phyloP scores from a whole-genome alignment of 2,797 vertebrate genomes.

The Melanotaenia trifasciata region DNA sequence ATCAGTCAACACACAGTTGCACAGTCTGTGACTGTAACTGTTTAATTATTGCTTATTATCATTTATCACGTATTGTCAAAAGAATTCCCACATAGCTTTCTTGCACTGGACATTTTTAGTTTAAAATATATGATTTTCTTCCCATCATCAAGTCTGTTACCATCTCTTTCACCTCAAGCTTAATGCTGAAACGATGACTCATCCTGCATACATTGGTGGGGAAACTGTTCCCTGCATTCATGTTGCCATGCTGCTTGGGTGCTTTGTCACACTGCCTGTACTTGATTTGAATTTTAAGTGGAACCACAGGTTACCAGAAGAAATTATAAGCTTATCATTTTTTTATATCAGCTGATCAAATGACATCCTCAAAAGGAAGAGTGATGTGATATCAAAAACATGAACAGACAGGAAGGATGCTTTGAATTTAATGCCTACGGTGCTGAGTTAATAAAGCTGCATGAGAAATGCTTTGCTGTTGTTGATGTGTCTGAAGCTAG shows the following conservation, averaged over 20 bases:
- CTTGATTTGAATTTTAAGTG: conserved; percentile 49
- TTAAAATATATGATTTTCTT: conserved; percentile 19
- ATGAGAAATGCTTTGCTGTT: conserved; percentile 23
- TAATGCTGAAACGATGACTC: conserved; percentile 41
- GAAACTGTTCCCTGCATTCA: conserved; percentile 13
- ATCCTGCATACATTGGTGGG: conserved; percentile 14
- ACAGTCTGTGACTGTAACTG: conserved; percentile 9
- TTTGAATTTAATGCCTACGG: conserved; percentile 12
- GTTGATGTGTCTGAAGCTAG: conserved; percentile 39
- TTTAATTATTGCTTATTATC: conserved; percentile 14
- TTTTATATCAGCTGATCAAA: conserved; percentile 19
- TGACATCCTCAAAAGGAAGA: background rate
- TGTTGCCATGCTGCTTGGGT: conserved; percentile 27
- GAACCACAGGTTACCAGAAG: background rate
- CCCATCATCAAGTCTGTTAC: conserved; percentile 23
- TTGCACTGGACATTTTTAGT: conserved; percentile 5
- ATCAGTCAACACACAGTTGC: conserved; percentile 4
- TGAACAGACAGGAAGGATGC: background rate
- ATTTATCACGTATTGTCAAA: conserved; percentile 29
- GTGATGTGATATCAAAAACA: conserved; percentile 15
- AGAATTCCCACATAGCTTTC: conserved; percentile 13
- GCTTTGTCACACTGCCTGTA: conserved; percentile 25
- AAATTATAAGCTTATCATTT: background rate
- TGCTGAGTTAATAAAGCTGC: conserved; percentile 25
- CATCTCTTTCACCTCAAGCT: conserved; percentile 20